Percentiles rank a stretch among this genome's conserved stretches.
Conservation (phyloP, 2,797 vertebrate species). For the Sphenopsis melanotis region DNA sequence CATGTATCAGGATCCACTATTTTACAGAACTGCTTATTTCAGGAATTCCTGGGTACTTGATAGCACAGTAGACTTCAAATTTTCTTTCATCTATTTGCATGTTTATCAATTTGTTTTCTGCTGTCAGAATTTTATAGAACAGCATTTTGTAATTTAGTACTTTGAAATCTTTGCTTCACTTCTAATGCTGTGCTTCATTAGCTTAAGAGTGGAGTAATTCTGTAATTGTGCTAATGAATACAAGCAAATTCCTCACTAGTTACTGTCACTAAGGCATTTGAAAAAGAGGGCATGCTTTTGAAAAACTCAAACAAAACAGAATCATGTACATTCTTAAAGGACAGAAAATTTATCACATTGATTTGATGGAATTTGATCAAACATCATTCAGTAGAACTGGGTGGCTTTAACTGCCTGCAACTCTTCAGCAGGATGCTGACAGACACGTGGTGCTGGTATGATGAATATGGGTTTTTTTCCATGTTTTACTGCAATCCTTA, state of each 20-base stretch:
- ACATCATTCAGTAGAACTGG: neutral
- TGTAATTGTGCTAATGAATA: neutral
- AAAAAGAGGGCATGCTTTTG: neutral
- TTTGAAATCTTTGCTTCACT: neutral
- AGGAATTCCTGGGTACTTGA: neutral
- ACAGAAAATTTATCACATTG: neutral
- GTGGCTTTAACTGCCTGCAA: neutral
- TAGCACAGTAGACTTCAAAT: neutral
- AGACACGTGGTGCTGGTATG: neutral
- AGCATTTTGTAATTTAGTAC: neutral
- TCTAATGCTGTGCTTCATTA: neutral
- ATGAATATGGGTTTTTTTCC: rapidly evolving
- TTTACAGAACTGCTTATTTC: neutral
- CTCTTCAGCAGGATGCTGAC: neutral
- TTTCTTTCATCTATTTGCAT: neutral
- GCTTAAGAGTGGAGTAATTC: neutral
- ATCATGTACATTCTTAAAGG: neutral
- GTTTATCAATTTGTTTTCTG: neutral
- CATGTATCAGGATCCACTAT: neutral
- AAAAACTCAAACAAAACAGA: neutral
- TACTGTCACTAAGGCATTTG: neutral
- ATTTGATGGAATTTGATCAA: neutral
- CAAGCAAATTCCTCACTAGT: neutral
- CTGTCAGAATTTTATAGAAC: neutral
- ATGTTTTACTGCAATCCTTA: neutral